Base-by-base conservation (phyloP, 2,888 invertebrate species). In the Smittia aterrima region DNA sequence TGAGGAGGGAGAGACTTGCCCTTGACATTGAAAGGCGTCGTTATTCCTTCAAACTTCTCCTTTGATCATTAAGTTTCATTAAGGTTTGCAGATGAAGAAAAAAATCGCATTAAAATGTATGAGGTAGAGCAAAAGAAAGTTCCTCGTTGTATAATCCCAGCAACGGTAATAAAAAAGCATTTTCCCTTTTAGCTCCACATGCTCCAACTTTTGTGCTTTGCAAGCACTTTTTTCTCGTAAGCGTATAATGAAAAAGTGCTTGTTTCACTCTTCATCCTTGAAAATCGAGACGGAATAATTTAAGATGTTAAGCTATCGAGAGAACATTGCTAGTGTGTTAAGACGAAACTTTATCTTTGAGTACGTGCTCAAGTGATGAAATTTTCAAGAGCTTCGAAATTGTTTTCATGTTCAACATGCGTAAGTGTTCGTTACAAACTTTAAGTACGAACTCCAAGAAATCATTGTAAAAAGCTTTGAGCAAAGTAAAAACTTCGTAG, bases 161-260 rank as follows among this genome's bases (percentile, higher is more conserved):
- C 7, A 18, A 18, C 13, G 22, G 58, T 11, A 58, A 18, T 22
- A 22, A 58, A 58, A 58, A 18, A 58, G 22, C 18, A 18, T 58
- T 58, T 58, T 58, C 22, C 22, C 22, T 20, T 58, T 58, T 22
- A 20, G 20, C 18, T 58, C 16, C 47, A 47, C 47, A 47, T 47
- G 47, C 47, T 47, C n/a, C 9, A 58, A 58, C 13, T 58, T 38
- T 58, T 22, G 22, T 58, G 58, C 58, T 58, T 20, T 18, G 58
- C 18, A 58, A 58, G 58, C 58, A 58, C 58, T 18, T 58, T 58
- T 58, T 18, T 20, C 22, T 13, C 16, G n/a, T 22, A 58, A 58
- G 58, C 22, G 58, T 7, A 58, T 68, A 68, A 68, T 68, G 68
- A 68, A 68, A 68, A 68, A 24, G 41, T 68, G 68, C 68, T 68